Conservation (phyloP, 2,113 vertebrate genomes). For the Semicossyphus pulcher region DNA sequence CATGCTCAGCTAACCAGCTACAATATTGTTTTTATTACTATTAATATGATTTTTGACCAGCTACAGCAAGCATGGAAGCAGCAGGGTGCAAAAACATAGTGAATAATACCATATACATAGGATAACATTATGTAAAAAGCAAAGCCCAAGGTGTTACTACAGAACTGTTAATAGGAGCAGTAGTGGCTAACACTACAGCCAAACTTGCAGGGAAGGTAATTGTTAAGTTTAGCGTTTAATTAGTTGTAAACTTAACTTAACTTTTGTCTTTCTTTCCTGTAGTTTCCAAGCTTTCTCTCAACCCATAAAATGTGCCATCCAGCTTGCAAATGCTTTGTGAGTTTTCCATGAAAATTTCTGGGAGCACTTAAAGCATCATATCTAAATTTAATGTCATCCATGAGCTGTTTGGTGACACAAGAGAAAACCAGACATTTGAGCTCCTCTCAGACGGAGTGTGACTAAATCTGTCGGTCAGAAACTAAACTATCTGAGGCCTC, state of each 20-base stretch:
- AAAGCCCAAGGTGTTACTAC: too few relatives aligned
- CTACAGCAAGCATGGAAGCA: too few relatives aligned
- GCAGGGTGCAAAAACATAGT: too few relatives aligned
- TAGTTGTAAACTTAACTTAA: neutral
- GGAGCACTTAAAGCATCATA: conserved; percentile 10
- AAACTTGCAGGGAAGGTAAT: too few relatives aligned
- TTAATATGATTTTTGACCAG: too few relatives aligned
- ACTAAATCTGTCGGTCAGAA: conserved; percentile 16
- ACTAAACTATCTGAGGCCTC: conserved; percentile 23
- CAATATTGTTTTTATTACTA: too few relatives aligned
- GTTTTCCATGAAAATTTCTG: conserved; percentile 5
- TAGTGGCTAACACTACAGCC: too few relatives aligned
- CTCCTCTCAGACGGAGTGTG: neutral
- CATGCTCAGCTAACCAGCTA: too few relatives aligned
- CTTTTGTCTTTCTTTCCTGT: neutral
- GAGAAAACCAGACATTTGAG: conserved; percentile 24
- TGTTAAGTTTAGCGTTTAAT: too few relatives aligned
- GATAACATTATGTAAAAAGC: too few relatives aligned
- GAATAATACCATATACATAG: too few relatives aligned
- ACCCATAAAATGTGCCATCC: neutral
- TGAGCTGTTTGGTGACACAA: conserved; percentile 47
- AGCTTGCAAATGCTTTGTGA: neutral
- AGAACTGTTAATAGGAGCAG: too few relatives aligned
- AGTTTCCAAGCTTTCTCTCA: neutral
- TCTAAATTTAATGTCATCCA: conserved; percentile 35